Percentiles rank a stretch among this genome's conserved stretches.
These are phyloP conservation scores for Rhagonycha fulva DNA, from an alignment of 2,888 invertebrate species.

Conservation along the genomic window DNA sequence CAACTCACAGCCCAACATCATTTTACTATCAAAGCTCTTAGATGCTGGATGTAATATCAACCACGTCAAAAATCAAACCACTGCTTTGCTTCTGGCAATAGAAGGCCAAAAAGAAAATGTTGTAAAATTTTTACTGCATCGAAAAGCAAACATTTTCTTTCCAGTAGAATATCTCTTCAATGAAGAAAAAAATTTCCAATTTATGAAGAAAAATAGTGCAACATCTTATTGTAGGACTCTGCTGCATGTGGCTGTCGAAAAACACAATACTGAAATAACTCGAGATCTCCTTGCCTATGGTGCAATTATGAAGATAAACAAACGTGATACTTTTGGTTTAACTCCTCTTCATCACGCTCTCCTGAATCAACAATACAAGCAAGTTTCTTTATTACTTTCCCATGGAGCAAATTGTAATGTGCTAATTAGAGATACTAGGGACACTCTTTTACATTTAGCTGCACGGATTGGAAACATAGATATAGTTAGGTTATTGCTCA, in stretches of 20 bases:
- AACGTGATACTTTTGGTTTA: background rate
- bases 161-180: background rate
- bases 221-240: background rate
- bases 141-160: background rate
- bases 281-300: background rate
- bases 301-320: background rate
- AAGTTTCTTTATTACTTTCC: background rate
- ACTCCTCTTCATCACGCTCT: background rate
- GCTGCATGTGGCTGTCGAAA: background rate
- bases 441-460: background rate
- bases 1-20: background rate
- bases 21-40: background rate
- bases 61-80: background rate
- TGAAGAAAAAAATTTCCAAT: background rate
- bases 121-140: background rate
- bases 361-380: background rate
- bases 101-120: background rate
- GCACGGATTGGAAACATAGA: background rate
- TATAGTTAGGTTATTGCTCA: background rate
- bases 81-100: background rate
- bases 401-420: background rate
- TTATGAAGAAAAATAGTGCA: background rate
- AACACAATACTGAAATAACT: background rate
- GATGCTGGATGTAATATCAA: background rate
- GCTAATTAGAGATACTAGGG: background rate